Evolutionary conservation across 2,113 vertebrate species (phyloP).

Genomic region (Meriones unguiculatus): DNA sequence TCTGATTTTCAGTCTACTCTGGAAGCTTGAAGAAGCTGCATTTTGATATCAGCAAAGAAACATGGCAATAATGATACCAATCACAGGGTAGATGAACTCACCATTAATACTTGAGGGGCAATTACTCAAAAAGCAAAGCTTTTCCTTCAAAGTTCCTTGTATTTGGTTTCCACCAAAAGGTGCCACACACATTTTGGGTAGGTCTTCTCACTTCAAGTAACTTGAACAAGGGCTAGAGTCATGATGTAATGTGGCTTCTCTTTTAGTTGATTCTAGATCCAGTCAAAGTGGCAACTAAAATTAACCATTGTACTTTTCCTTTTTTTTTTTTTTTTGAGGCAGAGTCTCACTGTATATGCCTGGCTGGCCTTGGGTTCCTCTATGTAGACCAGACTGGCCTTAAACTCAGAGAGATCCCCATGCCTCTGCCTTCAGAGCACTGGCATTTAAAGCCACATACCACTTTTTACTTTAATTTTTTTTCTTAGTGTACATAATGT

Average conservation of each 20-base stretch:
- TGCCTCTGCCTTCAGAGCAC: neutral
- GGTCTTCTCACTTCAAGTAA: neutral
- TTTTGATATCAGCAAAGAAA: neutral
- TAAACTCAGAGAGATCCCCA: neutral
- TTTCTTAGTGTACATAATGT: too few relatives aligned
- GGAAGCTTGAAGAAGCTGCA: neutral
- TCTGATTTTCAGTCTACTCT: neutral
- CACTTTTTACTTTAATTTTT: neutral
- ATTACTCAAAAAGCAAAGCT: neutral
- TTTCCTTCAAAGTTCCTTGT: neutral
- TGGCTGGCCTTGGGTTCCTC: neutral
- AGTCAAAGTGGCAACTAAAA: neutral
- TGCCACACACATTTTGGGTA: neutral
- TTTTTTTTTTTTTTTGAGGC: neutral
- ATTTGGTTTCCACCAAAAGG: neutral
- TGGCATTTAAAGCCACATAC: neutral
- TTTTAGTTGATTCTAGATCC: neutral
- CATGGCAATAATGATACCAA: neutral
- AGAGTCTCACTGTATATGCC: neutral
- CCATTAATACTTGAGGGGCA: neutral
- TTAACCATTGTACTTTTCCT: neutral
- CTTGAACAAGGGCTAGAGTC: neutral
- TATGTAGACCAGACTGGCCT: neutral
- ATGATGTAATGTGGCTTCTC: neutral
- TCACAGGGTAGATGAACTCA: neutral